phyloP scores from a whole-genome alignment of 2,797 vertebrate species.

The Fistularia commersonii region DNA sequence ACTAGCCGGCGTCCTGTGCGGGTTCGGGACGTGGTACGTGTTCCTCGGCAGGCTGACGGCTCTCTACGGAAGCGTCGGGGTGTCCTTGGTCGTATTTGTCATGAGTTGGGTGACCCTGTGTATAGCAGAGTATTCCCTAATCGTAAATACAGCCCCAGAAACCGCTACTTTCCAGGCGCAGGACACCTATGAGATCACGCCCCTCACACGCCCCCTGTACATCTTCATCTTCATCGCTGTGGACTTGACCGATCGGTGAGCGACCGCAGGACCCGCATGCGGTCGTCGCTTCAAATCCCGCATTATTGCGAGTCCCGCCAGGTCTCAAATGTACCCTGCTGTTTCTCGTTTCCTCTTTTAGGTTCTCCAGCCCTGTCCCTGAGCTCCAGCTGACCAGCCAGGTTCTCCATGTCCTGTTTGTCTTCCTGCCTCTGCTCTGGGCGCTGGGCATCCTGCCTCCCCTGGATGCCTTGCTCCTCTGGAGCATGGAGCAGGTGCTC shows the following conservation, averaged over 20 bases:
- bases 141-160: slow-evolving; percentile 92
- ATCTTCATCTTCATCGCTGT: slow-evolving; percentile 88
- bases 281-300: neutral
- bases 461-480: slow-evolving; percentile 89
- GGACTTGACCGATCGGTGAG: slow-evolving; percentile 90
- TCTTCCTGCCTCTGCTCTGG: slow-evolving; percentile 94
- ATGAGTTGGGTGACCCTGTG: slow-evolving; percentile 94
- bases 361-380: slow-evolving; percentile 81
- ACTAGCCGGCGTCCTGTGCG: slow-evolving; percentile 88
- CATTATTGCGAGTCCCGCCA: no score
- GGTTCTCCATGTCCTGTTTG: slow-evolving; percentile 89
- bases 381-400: slow-evolving; percentile 87
- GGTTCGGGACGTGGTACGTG: slow-evolving; percentile 94
- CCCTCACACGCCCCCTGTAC: slow-evolving; percentile 93
- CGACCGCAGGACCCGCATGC: neutral
- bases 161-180: slow-evolving; percentile 94
- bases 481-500: slow-evolving; percentile 92
- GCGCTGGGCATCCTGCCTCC: slow-evolving; percentile 90
- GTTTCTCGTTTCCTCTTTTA: slow-evolving; percentile 45
- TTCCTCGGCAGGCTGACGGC: slow-evolving; percentile 84
- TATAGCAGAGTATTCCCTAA: slow-evolving; percentile 92
- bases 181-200: slow-evolving; percentile 92
- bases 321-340: slow-evolving; percentile 4
- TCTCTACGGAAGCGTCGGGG: slow-evolving; percentile 82
- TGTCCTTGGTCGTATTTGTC: slow-evolving; percentile 81